Percentiles rank a stretch among this genome's conserved stretches.
Conservation (phyloP, 1,140 invertebrate species). For the Euura lappo region DNA sequence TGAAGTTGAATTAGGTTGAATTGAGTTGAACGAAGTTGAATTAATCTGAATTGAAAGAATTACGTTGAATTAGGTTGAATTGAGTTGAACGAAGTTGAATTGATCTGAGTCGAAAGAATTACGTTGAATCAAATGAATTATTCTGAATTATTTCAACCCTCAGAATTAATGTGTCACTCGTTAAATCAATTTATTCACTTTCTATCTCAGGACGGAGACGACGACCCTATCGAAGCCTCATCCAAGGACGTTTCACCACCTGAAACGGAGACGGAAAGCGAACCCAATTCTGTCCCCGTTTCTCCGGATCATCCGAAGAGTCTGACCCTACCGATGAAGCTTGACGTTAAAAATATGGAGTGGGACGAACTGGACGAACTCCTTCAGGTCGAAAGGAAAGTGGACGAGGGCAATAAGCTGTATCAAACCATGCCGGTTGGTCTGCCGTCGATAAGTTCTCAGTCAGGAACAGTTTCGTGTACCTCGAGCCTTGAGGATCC, state of each 20-base stretch:
- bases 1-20: too few species aligned
- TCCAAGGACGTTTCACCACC: slow-evolving; percentile 34
- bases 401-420: slow-evolving; percentile 69
- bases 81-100: too few species aligned
- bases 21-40: too few species aligned
- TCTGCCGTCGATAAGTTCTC: slow-evolving; percentile 64
- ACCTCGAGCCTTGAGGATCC: slow-evolving; percentile 41
- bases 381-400: slow-evolving; percentile 70
- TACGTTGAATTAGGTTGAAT: too few species aligned
- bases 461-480: slow-evolving; percentile 49
- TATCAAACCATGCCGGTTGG: slow-evolving; percentile 77
- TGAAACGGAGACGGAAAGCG: slow-evolving; percentile 42
- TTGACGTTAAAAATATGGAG: slow-evolving; percentile 69
- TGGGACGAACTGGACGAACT: slow-evolving; percentile 77
- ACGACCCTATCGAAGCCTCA: slow-evolving; percentile 40
- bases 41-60: too few species aligned
- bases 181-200: background rate
- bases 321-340: slow-evolving; percentile 71
- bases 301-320: slow-evolving; percentile 65
- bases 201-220: slow-evolving; percentile 39
- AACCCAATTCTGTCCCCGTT: slow-evolving; percentile 48
- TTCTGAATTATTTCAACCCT: too few species aligned
- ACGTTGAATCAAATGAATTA: too few species aligned
- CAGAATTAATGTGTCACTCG: too few species aligned
- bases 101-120: too few species aligned